phyloP scores from a whole-genome alignment of 1,140 invertebrate genomes.

The Mya arenaria region DNA sequence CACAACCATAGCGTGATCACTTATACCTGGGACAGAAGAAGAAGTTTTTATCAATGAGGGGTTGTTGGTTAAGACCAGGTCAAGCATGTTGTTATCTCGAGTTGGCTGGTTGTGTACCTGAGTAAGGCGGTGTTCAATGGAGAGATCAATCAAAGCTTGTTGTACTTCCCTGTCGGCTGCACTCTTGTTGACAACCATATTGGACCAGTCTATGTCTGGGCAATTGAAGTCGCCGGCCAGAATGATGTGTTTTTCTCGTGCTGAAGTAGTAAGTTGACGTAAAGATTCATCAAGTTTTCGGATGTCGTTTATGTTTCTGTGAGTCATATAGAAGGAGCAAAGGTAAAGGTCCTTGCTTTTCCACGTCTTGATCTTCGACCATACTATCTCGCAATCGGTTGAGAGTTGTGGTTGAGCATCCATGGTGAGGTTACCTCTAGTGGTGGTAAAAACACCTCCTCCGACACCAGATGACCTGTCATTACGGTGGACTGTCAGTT shows the following conservation, averaged over 20 bases:
- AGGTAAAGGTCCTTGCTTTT: no score
- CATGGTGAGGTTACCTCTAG: no score
- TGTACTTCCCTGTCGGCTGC: conserved; percentile 39
- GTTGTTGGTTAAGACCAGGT: conserved; percentile 36
- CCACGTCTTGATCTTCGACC: no score
- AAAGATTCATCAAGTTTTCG: no score
- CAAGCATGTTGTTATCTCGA: conserved; percentile 40
- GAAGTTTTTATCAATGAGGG: conserved; percentile 34
- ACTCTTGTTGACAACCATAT: background rate
- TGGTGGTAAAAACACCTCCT: no score
- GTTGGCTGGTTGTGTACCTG: conserved; percentile 44
- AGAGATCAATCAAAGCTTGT: conserved; percentile 40
- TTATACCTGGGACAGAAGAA: conserved; percentile 31
- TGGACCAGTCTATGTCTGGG: conserved; percentile 27
- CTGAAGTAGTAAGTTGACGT: no score
- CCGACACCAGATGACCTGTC: no score
- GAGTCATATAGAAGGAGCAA: no score
- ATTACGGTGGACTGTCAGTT: conserved; percentile 15
- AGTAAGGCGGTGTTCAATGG: conserved; percentile 23
- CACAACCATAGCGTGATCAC: conserved; percentile 37
- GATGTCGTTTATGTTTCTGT: no score
- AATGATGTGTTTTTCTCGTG: conserved; percentile 35
- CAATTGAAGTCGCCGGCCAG: conserved; percentile 49
- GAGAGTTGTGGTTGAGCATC: no score
- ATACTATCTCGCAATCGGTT: no score